A percentile compares a stretch with the other conserved stretches of the same genome.
phyloP scores from a whole-genome alignment of 2,888 invertebrate genomes.

The Drosophila mettleri region DNA sequence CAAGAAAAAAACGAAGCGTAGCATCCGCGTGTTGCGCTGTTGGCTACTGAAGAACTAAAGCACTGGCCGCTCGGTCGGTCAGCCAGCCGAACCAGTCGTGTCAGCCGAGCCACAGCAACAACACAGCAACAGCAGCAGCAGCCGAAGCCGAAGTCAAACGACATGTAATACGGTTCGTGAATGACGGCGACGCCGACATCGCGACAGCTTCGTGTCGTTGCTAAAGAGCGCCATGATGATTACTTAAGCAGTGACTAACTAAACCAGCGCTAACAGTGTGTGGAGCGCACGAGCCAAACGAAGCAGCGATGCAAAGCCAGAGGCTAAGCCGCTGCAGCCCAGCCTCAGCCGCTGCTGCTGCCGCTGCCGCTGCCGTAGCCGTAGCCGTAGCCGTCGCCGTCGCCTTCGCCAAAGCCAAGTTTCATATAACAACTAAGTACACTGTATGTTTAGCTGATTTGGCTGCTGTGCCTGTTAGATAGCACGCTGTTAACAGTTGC shows the following conservation, averaged over 20 bases:
- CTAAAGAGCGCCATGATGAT: slow-evolving; percentile 64
- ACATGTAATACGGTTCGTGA: slow-evolving; percentile 58
- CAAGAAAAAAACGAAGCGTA: slow-evolving; percentile 72
- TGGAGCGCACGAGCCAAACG: slow-evolving; percentile 58
- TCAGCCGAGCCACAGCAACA: slow-evolving; percentile 23
- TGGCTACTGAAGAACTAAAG: slow-evolving; percentile 76
- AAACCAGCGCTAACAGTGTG: slow-evolving; percentile 56
- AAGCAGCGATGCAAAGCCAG: slow-evolving; percentile 10
- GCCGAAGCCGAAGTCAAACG: slow-evolving; percentile 61
- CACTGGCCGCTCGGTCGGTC: slow-evolving; percentile 55
- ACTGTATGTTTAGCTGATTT: slow-evolving; percentile 17
- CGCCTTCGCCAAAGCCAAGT: slow-evolving; percentile 12
- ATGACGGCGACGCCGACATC: slow-evolving; percentile 23
- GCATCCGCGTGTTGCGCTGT: slow-evolving; percentile 76
- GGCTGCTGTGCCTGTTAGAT: slow-evolving; percentile 45
- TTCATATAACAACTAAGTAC: slow-evolving; percentile 12
- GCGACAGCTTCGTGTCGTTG: slow-evolving; percentile 61
- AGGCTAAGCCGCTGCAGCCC: slow-evolving; percentile 30
- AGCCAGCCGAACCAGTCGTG: slow-evolving; percentile 24
- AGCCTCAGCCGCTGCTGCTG: too few species aligned
- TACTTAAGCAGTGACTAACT: slow-evolving; percentile 70
- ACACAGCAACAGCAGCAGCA: too few species aligned
- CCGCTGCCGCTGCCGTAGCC: neutral
- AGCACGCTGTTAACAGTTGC: slow-evolving; percentile 37
- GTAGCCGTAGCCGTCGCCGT: neutral